These are phyloP conservation scores for Callimorpha dominula DNA, from an alignment of 2,888 invertebrate genomes.

Conservation along the genomic window DNA sequence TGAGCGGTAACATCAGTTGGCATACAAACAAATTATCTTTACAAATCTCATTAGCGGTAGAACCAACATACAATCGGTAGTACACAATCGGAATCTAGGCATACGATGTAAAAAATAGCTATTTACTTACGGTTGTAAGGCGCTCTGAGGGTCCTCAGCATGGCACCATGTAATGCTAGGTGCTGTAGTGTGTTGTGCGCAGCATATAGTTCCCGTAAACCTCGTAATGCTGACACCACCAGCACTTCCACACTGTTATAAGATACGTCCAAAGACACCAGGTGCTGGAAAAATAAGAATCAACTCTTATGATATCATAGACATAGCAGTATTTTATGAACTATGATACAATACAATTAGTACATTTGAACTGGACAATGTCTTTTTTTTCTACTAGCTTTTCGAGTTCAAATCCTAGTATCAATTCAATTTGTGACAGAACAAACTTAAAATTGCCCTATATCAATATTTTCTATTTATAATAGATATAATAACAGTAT, in stretches of 20 bases:
- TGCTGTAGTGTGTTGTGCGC: slow-evolving; percentile 92
- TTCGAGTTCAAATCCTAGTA: no score
- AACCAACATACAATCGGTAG: neutral
- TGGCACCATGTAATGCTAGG: slow-evolving; percentile 92
- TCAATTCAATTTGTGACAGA: no score
- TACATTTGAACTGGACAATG: no score
- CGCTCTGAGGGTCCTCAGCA: slow-evolving; percentile 91
- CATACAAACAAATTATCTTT: neutral
- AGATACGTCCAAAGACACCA: slow-evolving; percentile 93
- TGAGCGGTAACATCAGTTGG: neutral
- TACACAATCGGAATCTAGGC: neutral
- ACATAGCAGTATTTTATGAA: neutral
- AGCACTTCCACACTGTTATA: slow-evolving; percentile 94
- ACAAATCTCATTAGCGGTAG: neutral
- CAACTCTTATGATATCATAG: neutral
- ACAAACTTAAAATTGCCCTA: no score
- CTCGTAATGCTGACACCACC: slow-evolving; percentile 92
- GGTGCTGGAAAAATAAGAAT: slow-evolving; percentile 85
- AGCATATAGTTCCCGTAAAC: slow-evolving; percentile 92
- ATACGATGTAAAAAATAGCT: neutral
- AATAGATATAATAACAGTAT: no score
- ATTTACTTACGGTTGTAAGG: slow-evolving; percentile 91
- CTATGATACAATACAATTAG: neutral
- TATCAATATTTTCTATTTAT: no score
- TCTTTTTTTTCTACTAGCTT: no score